phyloP scores from a whole-genome alignment of 2,888 invertebrate species.

The Bruchidius siliquastri region DNA sequence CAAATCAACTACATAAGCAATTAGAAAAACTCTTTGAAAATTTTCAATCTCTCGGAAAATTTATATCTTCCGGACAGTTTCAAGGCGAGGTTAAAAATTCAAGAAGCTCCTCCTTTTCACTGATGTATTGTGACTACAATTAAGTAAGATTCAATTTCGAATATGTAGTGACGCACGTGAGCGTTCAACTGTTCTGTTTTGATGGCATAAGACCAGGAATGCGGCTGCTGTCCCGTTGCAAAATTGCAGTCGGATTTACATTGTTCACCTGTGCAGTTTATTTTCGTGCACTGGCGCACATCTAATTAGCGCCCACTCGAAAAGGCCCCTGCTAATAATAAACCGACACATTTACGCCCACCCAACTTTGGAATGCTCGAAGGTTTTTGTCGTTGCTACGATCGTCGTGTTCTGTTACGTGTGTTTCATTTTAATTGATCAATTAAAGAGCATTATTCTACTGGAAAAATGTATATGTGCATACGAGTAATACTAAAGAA shows the following conservation, averaged over 20 bases:
- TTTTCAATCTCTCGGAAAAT: too few relatives aligned
- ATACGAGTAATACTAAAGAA: too few relatives aligned
- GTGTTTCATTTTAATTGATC: too few relatives aligned
- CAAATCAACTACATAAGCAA: too few relatives aligned
- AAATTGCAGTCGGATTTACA: not conserved
- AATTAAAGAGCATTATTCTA: too few relatives aligned
- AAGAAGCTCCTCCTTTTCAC: too few relatives aligned
- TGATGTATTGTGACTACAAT: too few relatives aligned
- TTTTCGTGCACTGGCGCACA: not conserved
- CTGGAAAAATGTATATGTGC: too few relatives aligned
- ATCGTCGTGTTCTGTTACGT: too few relatives aligned
- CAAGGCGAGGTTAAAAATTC: too few relatives aligned
- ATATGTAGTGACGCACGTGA: not conserved
- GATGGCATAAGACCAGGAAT: not conserved
- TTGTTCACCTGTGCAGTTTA: not conserved
- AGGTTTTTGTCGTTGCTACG: not conserved
- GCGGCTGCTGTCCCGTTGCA: not conserved
- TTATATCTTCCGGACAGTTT: too few relatives aligned
- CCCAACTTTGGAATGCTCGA: not conserved
- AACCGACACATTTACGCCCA: not conserved
- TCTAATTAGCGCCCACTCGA: not conserved
- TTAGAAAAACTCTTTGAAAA: too few relatives aligned
- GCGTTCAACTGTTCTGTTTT: not conserved
- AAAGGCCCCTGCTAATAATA: not conserved
- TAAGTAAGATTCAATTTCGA: not conserved